Evolutionary conservation across 2,888 invertebrate species (phyloP).

Genomic region (Ornithoptera alexandrae): DNA sequence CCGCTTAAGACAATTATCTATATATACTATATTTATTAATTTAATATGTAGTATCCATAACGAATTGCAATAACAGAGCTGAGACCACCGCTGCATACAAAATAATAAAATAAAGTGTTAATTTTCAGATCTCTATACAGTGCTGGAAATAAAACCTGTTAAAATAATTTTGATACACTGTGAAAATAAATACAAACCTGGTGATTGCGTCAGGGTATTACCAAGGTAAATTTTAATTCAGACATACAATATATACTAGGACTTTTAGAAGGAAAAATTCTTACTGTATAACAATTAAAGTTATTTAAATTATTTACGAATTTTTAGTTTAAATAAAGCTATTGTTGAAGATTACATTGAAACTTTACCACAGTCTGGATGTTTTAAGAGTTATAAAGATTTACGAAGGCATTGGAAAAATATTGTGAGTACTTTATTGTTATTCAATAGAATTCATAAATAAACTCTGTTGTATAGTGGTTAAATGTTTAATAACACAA

Average conservation of each 20-base stretch:
- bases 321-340: slow-evolving; percentile 62
- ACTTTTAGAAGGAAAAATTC: not conserved
- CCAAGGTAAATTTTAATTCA: slow-evolving; percentile 54
- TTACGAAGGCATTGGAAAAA: slow-evolving; percentile 78
- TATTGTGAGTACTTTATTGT: slow-evolving; percentile 55
- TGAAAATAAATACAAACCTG: slow-evolving; percentile 48
- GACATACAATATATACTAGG: not conserved
- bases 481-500: not conserved
- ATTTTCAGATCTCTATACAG: slow-evolving; percentile 47
- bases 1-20: no score
- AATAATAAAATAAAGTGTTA: not conserved
- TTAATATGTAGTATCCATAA: not conserved
- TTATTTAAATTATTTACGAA: not conserved
- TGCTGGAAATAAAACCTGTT: slow-evolving; percentile 53
- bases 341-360: slow-evolving; percentile 53
- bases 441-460: not conserved
- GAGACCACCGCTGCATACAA: not conserved
- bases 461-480: not conserved
- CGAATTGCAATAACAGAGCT: not conserved
- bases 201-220: slow-evolving; percentile 63
- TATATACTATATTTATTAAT: no score
- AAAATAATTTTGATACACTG: slow-evolving; percentile 56
- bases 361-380: slow-evolving; percentile 47
- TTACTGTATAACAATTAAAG: not conserved
- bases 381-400: slow-evolving; percentile 69